phyloP scores from a whole-genome alignment of 2,797 vertebrate genomes.

The Odontamblyopus rebecca region DNA sequence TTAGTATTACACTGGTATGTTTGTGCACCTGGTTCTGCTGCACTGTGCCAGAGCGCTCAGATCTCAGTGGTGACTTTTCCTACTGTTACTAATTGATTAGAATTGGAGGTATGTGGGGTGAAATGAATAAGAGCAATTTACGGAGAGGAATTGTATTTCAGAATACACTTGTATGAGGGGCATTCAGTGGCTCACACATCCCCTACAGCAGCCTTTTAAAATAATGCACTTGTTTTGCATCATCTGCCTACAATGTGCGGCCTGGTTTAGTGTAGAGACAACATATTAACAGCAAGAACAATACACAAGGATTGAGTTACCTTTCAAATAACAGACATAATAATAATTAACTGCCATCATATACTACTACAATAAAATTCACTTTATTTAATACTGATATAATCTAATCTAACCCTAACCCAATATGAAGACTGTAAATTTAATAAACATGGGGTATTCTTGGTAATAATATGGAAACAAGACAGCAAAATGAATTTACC shows the following conservation, averaged over 20 bases:
- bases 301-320: background rate
- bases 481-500: background rate
- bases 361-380: background rate
- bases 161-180: slow-evolving; percentile 18
- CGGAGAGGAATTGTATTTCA: slow-evolving; percentile 31
- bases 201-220: slow-evolving; percentile 16
- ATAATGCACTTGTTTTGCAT: background rate
- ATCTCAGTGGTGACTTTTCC: slow-evolving; percentile 33
- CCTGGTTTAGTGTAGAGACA: slow-evolving; percentile 33
- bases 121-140: slow-evolving; percentile 29
- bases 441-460: no score
- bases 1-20: slow-evolving; percentile 20
- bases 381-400: background rate
- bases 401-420: background rate
- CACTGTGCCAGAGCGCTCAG: slow-evolving; percentile 27
- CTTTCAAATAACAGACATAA: background rate
- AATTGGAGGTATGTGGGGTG: slow-evolving; percentile 45
- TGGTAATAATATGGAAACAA: background rate
- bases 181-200: slow-evolving; percentile 33
- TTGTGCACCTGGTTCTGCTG: slow-evolving; percentile 35
- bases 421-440: no score
- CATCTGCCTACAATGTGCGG: slow-evolving; percentile 16
- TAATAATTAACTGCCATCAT: background rate
- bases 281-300: slow-evolving; percentile 30
- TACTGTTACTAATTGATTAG: slow-evolving; percentile 52